These are phyloP conservation scores for Alloplasta piceator DNA, from an alignment of 2,888 invertebrate species.

Conservation along the genomic window DNA sequence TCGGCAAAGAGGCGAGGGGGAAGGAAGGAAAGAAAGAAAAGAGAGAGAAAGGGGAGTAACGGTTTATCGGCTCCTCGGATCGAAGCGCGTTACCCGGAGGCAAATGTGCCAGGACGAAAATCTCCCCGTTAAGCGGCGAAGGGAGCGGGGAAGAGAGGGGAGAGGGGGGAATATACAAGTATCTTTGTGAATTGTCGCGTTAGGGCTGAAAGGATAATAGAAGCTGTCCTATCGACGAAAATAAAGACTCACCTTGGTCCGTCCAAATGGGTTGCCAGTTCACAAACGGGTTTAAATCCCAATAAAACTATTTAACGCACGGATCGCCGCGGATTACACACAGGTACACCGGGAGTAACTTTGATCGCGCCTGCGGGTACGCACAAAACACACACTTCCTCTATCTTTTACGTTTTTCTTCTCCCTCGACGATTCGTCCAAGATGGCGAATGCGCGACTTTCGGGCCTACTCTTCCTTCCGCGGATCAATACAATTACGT, in stretches of 20 bases:
- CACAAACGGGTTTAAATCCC: constrained; percentile 85
- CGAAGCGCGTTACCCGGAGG: constrained; percentile 49
- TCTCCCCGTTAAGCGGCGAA: constrained; percentile 15
- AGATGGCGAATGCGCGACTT: constrained; percentile 84
- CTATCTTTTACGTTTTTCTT: constrained; percentile 76
- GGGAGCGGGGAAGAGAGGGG: constrained; percentile 8
- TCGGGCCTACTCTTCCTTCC: constrained; percentile 72
- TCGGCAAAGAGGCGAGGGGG: constrained; percentile 11
- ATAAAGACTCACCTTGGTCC: constrained; percentile 90
- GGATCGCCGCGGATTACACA: constrained; percentile 82
- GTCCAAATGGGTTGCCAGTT: constrained; percentile 90
- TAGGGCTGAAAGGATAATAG: constrained; percentile 18
- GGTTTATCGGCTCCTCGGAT: constrained; percentile 36
- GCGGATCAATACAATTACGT: constrained; percentile 84
- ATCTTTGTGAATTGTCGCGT: constrained; percentile 75
- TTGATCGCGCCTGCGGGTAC: constrained; percentile 65
- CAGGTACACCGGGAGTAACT: constrained; percentile 43
- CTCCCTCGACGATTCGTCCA: constrained; percentile 81
- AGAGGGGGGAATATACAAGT: neutral
- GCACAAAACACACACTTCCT: constrained; percentile 62
- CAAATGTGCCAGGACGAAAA: constrained; percentile 61
- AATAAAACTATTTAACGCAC: constrained; percentile 80
- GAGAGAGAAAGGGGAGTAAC: constrained; percentile 57
- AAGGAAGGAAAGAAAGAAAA: constrained; percentile 48
- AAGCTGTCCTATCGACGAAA: constrained; percentile 81